Evolutionary conservation across 1,140 invertebrate species (phyloP), one percentile per base, ranked within the genome.

Genomic region (Rhyacophila brunnea): DNA sequence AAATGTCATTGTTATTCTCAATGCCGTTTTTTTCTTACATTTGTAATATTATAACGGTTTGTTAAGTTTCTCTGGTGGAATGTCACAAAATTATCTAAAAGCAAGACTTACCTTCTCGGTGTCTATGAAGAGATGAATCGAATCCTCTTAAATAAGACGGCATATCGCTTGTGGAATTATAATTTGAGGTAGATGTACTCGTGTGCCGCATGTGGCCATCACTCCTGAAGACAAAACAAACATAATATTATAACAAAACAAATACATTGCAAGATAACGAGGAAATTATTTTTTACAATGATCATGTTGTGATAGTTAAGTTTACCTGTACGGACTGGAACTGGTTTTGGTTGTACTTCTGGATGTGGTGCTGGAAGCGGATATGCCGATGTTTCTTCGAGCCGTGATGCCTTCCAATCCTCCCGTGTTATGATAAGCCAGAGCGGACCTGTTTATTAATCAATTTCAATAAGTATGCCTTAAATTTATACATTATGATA

Each of bases 281-380:
- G n/a, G n/a, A n/a, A n/a, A n/a, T n/a, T n/a, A n/a, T n/a, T n/a
- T n/a, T n/a, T n/a, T n/a, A n/a, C n/a, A n/a, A n/a, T n/a, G n/a
- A n/a, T n/a, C n/a, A n/a, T n/a, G n/a, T n/a, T n/a, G n/a, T n/a
- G n/a, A n/a, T n/a, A n/a, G n/a, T n/a, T n/a, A n/a, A 54, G 75
- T 70, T 55, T 75, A 84, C 77, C 86, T 85, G 68, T 95, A 96
- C 6, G 93, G 91, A 74, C 92, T 95, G 18, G 92, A 94, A 67
- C 91, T 91, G 6, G 93, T 96, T 74, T 96, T 97, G 32, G 92
- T 94, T 4, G 94, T 97, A 32, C 93, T 96, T 50, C 93, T 80
- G 11, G 93, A 95, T 1, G 94, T 98, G 0, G 94, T 96, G 53
- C 91, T 95, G 0, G 93, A 94, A 0, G 93, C 94, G n/a, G 94